Base-by-base conservation (phyloP, 1,140 invertebrate species). In the Gonioctena quinquepunctata region DNA sequence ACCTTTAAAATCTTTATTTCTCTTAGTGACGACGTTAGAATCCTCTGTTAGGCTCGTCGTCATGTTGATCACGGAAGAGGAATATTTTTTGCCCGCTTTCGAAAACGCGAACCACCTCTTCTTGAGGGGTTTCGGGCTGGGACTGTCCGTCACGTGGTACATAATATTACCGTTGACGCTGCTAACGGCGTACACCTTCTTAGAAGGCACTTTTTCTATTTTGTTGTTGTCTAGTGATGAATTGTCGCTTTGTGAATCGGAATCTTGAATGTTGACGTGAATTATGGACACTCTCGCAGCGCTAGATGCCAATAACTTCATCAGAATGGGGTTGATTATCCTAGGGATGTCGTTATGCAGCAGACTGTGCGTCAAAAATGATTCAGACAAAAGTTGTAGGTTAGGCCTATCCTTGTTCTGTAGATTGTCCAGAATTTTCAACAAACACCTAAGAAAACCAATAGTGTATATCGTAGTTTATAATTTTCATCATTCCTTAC, bases 231-330 rank as follows among this genome's bases (percentile, higher is more conserved):
- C 80, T 21, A 83, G 80, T 67, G 75, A 81, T 1, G 81, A 83
- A 22, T 63, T 63, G 13, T 81, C 65, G 81, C 62, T 73, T 74
- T 63, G 87, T 4, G 84, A 85, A 66, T 89, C 89, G n/a, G 88
- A 87, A 68, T 91, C 88, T 48, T 92, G 85, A 60, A 95, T 90
- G 79, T 90, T 93, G 1, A 95, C 90, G 79, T 96, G 93, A 7
- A 94, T 89, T 2, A 97, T 92, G 56, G 94, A 94, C 69, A 97
- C 89, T 23, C 95, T 87, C 64, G 93, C 92, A 0, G 95, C 96
- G 52, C 91, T 92, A 8, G 93, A 89, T 74, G 94, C 90, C 1
- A 97, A 84, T 1, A 97, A 82, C 80, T 95, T 92, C 42, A 89
- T 85, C 42, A 96, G 85, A 5, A 96, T 83, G 1, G 95, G 93